phyloP scores from a whole-genome alignment of 2,797 vertebrate species.

The Hylomyscus alleni region DNA sequence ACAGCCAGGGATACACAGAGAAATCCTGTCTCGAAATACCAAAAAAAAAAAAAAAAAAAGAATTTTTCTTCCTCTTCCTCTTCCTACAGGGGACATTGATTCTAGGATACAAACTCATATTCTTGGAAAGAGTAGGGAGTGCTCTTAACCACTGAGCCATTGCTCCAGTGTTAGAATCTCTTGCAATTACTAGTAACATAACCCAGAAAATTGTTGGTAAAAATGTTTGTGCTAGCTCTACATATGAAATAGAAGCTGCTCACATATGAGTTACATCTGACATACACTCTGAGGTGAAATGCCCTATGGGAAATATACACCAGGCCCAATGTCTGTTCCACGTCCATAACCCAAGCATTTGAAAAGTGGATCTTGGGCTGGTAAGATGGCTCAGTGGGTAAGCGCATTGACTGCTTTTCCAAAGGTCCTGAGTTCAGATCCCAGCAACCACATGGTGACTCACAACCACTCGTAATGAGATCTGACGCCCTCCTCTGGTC shows the following conservation, averaged over 20 bases:
- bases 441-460: too few relatives aligned
- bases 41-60: too few relatives aligned
- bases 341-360: background rate
- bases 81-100: background rate
- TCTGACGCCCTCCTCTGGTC: too few relatives aligned
- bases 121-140: background rate
- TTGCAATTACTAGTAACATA: background rate
- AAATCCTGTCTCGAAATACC: too few relatives aligned
- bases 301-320: background rate
- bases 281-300: background rate
- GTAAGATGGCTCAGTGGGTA: too few relatives aligned
- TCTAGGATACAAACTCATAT: background rate
- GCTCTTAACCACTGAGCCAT: background rate
- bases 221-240: background rate
- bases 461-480: too few relatives aligned
- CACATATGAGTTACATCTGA: background rate
- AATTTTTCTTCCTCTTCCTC: background rate
- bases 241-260: background rate
- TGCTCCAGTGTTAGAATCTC: background rate
- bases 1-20: too few relatives aligned
- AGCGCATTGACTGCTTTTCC: too few relatives aligned
- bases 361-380: too few relatives aligned
- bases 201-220: background rate
- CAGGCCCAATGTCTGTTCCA: background rate
- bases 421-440: too few relatives aligned